These are phyloP conservation scores for Lycorma delicatula DNA, from an alignment of 1,140 invertebrate species.

Conservation along the genomic window DNA sequence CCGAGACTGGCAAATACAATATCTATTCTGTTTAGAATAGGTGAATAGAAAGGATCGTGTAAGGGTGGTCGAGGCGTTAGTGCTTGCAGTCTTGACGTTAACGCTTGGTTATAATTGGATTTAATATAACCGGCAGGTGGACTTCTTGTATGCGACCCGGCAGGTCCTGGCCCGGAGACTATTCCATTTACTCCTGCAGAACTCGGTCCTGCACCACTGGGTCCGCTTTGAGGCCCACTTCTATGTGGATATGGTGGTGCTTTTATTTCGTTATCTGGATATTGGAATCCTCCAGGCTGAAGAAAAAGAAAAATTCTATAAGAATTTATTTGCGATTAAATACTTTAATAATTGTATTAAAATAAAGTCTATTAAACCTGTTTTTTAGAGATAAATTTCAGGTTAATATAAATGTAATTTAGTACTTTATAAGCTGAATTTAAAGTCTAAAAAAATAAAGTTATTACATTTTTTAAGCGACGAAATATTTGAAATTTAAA, in stretches of 20 bases:
- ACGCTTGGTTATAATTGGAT: background rate
- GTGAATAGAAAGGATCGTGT: conserved; percentile 68
- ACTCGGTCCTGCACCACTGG: background rate
- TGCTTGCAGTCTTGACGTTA: background rate
- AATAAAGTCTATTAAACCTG: too few species aligned
- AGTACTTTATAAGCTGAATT: too few species aligned
- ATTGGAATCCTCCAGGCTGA: background rate
- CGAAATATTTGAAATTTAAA: too few species aligned
- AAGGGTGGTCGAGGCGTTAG: conserved; percentile 6
- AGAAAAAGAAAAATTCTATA: too few species aligned
- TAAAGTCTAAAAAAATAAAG: too few species aligned
- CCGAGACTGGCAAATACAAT: conserved; percentile 59
- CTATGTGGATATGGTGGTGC: background rate
- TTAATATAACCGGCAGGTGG: too few species aligned
- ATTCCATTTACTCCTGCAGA: background rate
- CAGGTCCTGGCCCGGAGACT: background rate
- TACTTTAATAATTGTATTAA: too few species aligned
- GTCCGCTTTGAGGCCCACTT: background rate
- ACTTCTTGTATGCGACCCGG: too few species aligned
- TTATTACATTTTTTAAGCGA: too few species aligned
- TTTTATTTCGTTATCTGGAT: background rate
- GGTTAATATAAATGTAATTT: too few species aligned
- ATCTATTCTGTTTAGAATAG: conserved; percentile 63
- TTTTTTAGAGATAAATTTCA: too few species aligned
- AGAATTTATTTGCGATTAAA: too few species aligned